Percentiles rank a stretch among this genome's conserved stretches.
Evolutionary conservation across 2,113 vertebrate species (phyloP).

Genomic region (Trematomus loennbergii): DNA sequence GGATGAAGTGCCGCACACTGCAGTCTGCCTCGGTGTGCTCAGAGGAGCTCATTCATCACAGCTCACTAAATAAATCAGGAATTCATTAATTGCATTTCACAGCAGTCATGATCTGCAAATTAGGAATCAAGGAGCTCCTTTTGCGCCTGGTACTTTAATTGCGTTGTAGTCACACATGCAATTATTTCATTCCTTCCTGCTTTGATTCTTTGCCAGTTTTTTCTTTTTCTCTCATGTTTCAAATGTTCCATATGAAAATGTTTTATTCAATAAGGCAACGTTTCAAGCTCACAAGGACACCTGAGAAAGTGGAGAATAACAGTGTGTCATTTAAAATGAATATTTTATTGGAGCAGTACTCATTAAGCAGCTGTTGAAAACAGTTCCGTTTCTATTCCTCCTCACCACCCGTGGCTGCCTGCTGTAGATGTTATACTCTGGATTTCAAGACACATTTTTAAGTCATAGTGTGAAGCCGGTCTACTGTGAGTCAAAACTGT

Average conservation of each 20-base stretch:
- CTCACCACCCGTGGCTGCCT: not conserved
- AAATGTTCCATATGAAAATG: not conserved
- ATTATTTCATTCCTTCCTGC: constrained; percentile 41
- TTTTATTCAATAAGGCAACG: constrained; percentile 20
- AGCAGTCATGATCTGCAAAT: constrained; percentile 68
- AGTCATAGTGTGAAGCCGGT: no score
- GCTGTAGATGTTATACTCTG: not conserved
- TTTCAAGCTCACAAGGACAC: not conserved
- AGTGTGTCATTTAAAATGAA: constrained; percentile 22
- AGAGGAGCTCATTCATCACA: constrained; percentile 48
- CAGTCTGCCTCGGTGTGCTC: constrained; percentile 20
- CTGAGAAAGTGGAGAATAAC: constrained; percentile 1
- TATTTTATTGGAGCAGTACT: constrained; percentile 3
- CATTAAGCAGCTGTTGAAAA: constrained; percentile 8
- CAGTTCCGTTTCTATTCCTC: not conserved
- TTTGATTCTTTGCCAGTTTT: constrained; percentile 29
- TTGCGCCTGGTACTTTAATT: constrained; percentile 36
- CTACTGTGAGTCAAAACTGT: not conserved
- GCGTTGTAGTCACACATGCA: constrained; percentile 53
- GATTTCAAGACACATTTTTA: not conserved
- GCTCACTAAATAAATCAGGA: constrained; percentile 71
- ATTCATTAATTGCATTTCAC: constrained; percentile 72
- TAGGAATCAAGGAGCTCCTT: constrained; percentile 59
- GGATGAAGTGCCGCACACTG: constrained; percentile 4
- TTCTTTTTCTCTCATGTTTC: constrained; percentile 2